Evolutionary conservation across 2,113 vertebrate genomes (phyloP), one percentile per base, ranked within the genome.

Genomic region (Hypomesus transpacificus): DNA sequence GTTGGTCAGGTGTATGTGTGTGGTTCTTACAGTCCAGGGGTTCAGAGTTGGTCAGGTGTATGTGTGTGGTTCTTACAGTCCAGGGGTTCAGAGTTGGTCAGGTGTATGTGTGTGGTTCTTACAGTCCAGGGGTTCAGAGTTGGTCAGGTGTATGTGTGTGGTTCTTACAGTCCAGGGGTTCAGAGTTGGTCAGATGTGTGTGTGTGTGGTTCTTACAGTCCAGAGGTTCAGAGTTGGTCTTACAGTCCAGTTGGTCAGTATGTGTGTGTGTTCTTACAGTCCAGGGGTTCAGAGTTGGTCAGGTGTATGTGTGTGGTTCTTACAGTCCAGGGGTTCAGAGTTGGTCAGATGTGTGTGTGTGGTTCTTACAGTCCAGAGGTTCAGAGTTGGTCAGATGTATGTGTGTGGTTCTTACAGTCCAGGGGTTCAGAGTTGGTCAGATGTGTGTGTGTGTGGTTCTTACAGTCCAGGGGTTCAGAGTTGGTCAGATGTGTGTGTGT

Each of bases 381-480:
- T 31, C 31, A 31, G 0, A 31, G 31, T 6, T 24, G 24, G 24
- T 24, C 24, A 24, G 24, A 31, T 18, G 46, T 18, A 21, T 22
- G 31, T 18, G 4, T 2, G 0, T n/a, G 28, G 14, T 53, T 7
- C 89, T 31, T 3, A 31, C 3, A 31, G 31, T 93, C 92, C 74
- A 92, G 90, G 0, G 97, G 97, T 72, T 98, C 97, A 0, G 96
- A 98, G 85, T 98, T 98, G 76, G 93, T 95, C 81, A 98, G 93
- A n/a, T n/a, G 90, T 6, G 31, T 58, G 14, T 13, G 24, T 21
- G 73, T 51, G 24, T 53, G 31, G 57, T 59, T 20, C 20, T 59
- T 52, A 52, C 51, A 52, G 51, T 52, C 51, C 9, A 52, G 24
- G 24, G 24, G 24, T 26, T 2, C 2, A 34, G 4, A 34, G 31